phyloP scores from a whole-genome alignment of 2,888 invertebrate species.

The Anodontia alba region DNA sequence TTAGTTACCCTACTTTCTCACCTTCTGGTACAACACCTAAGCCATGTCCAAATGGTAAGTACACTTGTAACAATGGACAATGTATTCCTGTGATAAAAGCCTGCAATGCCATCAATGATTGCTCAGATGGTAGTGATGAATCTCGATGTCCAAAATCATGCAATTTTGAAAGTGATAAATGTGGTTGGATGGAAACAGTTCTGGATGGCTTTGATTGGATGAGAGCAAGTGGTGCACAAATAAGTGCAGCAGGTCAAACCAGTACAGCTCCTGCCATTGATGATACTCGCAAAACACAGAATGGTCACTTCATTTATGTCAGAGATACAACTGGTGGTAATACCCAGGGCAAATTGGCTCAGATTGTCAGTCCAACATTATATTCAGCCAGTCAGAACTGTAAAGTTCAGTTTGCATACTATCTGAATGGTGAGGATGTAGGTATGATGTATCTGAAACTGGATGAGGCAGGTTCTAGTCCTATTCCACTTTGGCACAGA shows the following conservation, averaged over 20 bases:
- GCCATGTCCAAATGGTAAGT: slow-evolving; percentile 63
- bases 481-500: slow-evolving; percentile 56
- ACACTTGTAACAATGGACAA: slow-evolving; percentile 69
- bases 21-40: slow-evolving; percentile 45
- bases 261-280: slow-evolving; percentile 72
- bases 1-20: slow-evolving; percentile 43
- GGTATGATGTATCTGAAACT: slow-evolving; percentile 68
- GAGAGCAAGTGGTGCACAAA: slow-evolving; percentile 65
- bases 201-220: slow-evolving; percentile 78
- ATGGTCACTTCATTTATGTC: slow-evolving; percentile 78
- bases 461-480: slow-evolving; percentile 52
- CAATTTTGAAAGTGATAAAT: slow-evolving; percentile 80
- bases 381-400: slow-evolving; percentile 72
- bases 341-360: slow-evolving; percentile 62
- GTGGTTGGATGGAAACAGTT: slow-evolving; percentile 75
- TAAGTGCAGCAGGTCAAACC: slow-evolving; percentile 43
- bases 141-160: slow-evolving; percentile 72
- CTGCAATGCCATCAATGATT: slow-evolving; percentile 79
- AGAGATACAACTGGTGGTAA: slow-evolving; percentile 63
- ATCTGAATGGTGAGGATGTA: slow-evolving; percentile 66
- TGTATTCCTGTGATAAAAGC: slow-evolving; percentile 65
- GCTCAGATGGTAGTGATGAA: slow-evolving; percentile 78
- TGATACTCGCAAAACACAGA: slow-evolving; percentile 66
- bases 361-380: slow-evolving; percentile 67
- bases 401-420: slow-evolving; percentile 76